Base-by-base conservation (phyloP, 2,888 invertebrate species). In the Linhomoeus sp. region DNA sequence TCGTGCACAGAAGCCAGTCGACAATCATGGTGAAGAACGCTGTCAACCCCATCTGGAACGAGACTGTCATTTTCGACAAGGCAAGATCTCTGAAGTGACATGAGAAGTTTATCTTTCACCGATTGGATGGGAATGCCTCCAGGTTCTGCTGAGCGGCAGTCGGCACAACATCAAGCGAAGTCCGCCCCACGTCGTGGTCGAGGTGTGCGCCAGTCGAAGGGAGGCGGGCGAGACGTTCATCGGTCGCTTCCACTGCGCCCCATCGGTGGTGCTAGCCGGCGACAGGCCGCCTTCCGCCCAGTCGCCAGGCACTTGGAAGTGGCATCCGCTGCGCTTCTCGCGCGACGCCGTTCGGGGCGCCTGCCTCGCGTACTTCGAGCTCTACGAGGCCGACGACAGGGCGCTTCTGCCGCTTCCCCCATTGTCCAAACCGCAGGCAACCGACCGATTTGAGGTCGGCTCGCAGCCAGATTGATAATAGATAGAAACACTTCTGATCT, bases 31-130 rank as follows among this genome's bases (percentile, higher is more conserved):
- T 59, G 24, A 50, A 53, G 43, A 54, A 55, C 42, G 53, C 59
- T 24, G 50, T 53, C 40, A 60, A 62, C 51, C 61, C 61, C 5
- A 52, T 60, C 41, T 61, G 55, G 56, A 57, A 58, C 44, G 58
- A 61, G 48, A 59, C 58, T 7, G 44, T 61, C n/a, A 46, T 60
- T 7, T 59, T 61, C 46, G 50, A 54, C 9, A 43, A 52, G 39
- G 52, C 53, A n/a, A 2, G 39, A n/a, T n/a, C n/a, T n/a, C n/a
- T n/a, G n/a, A n/a, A n/a, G n/a, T n/a, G n/a, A n/a, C n/a, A n/a
- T n/a, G n/a, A n/a, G n/a, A n/a, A n/a, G n/a, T n/a, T n/a, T n/a
- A n/a, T n/a, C n/a, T n/a, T n/a, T n/a, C n/a, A n/a, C n/a, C n/a
- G n/a, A n/a, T n/a, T n/a, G n/a, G n/a, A n/a, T n/a, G n/a, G n/a